Percentiles rank a stretch among this genome's conserved stretches.
Evolutionary conservation across 1,140 invertebrate species (phyloP).

Genomic region (Vanessa atalanta): DNA sequence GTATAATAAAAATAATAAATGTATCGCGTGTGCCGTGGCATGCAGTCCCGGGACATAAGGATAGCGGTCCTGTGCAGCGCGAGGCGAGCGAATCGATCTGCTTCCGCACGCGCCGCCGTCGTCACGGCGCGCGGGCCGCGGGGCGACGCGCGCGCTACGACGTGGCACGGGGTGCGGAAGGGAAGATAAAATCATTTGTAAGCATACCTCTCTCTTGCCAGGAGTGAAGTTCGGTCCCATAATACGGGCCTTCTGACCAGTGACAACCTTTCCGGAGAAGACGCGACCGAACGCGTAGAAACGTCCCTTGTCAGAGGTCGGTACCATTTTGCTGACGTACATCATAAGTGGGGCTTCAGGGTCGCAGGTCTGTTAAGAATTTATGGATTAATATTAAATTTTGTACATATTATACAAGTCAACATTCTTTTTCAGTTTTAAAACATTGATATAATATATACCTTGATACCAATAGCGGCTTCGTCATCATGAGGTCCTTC

Average conservation of each 20-base stretch:
- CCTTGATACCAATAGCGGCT: constrained; percentile 93
- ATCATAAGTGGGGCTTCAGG: constrained; percentile 99
- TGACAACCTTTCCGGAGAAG: constrained; percentile 96
- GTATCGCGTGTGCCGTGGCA: constrained; percentile 79
- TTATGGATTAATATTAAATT: background rate
- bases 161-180: constrained; percentile 58
- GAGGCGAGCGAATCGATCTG: constrained; percentile 49
- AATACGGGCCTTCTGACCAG: constrained; percentile 97
- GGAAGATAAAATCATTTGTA: background rate
- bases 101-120: constrained; percentile 53
- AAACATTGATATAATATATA: constrained; percentile 45
- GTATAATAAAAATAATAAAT: constrained; percentile 29
- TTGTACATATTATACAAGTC: background rate
- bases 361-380: constrained; percentile 18
- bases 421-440: background rate
- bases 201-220: constrained; percentile 94
- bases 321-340: constrained; percentile 99
- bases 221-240: constrained; percentile 99
- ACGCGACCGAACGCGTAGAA: constrained; percentile 99
- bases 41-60: constrained; percentile 83
- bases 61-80: constrained; percentile 85
- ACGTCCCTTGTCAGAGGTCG: constrained; percentile 99
- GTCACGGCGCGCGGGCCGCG: constrained; percentile 45
- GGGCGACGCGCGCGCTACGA: constrained; percentile 47
- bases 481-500: constrained; percentile 99